Evolutionary conservation across 1,140 invertebrate species (phyloP).

Genomic region (Paracyclopina nana): DNA sequence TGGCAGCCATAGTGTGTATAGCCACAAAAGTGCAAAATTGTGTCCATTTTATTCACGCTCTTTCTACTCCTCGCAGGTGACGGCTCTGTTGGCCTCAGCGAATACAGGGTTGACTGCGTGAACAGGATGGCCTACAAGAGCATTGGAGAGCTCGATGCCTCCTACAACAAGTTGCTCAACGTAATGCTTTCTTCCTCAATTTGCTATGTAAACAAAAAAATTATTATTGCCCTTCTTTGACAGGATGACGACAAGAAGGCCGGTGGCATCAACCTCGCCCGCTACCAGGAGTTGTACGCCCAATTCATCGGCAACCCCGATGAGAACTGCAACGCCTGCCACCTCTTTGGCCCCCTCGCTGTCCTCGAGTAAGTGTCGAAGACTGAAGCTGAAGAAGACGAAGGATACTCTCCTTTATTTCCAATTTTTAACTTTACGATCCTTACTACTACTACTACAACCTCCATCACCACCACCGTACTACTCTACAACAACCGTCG

Average conservation of each 20-base stretch:
- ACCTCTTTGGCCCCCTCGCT: slow-evolving; percentile 49
- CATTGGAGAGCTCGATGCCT: slow-evolving; percentile 47
- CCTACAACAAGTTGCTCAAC: slow-evolving; percentile 48
- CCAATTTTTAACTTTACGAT: neutral
- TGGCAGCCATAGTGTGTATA: too few relatives aligned
- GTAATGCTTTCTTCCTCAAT: slow-evolving; percentile 31
- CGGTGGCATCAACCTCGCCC: slow-evolving; percentile 46
- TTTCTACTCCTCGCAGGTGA: slow-evolving; percentile 31
- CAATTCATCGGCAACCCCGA: slow-evolving; percentile 56
- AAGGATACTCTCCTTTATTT: neutral
- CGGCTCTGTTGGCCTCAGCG: slow-evolving; percentile 49
- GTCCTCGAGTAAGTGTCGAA: slow-evolving; percentile 17
- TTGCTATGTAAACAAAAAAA: neutral
- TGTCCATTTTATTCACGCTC: too few relatives aligned
- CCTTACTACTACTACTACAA: too few relatives aligned
- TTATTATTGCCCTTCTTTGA: slow-evolving; percentile 21
- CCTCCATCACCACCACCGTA: too few relatives aligned
- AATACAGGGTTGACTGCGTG: slow-evolving; percentile 59
- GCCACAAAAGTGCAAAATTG: too few relatives aligned
- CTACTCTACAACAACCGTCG: too few relatives aligned
- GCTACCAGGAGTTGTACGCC: slow-evolving; percentile 60
- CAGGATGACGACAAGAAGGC: slow-evolving; percentile 55
- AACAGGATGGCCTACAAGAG: slow-evolving; percentile 51
- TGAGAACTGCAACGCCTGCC: slow-evolving; percentile 43
- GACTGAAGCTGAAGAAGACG: neutral